Evolutionary conservation across 1,140 invertebrate genomes (phyloP), one percentile per base, ranked within the genome.

Genomic region (Oncopodura yosiiana): DNA sequence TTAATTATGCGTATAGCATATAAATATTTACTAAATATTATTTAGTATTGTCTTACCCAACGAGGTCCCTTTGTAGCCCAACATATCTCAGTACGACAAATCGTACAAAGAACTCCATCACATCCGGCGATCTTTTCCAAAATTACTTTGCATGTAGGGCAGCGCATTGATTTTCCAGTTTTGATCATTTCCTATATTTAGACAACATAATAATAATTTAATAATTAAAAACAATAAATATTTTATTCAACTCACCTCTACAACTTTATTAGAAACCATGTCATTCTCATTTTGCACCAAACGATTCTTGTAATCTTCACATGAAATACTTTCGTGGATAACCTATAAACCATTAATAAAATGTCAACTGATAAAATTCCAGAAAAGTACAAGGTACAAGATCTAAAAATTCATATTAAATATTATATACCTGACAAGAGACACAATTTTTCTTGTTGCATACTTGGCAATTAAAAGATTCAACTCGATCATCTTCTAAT

Each of bases 101-200:
- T 86, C 1, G 86, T 84, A 70, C 91, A 95, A 42, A 82, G 77
- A 24, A 95, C 71, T 88, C 89, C 93, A 71, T 94, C 90, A 75
- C 91, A 95, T 19, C 91, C 90, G 80, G 84, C 88, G 73, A 90
- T 90, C 67, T 94, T 93, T 73, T 87, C 86, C 1, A 94, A 71
- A 11, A 94, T 78, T 18, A 89, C 80, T 62, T 78, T 73, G 69
- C 88, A 94, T 42, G 81, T 81, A 0, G 88, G 87, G 74, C 88
- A 94, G 18, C 77, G 73, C 69, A 94, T 78, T 3, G 88, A 89
- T 71, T 93, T 84, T 2, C 89, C 88, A 38, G 79, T 75, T 23
- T 77, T 74, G 30, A 93, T 79, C 78, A 95, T 81, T 60, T 84
- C 81, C 76, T 80, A n/a, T n/a, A n/a, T n/a, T n/a, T n/a, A n/a